These are phyloP conservation scores for Odontamblyopus rebecca DNA, from an alignment of 2,797 vertebrate species.

Conservation along the genomic window DNA sequence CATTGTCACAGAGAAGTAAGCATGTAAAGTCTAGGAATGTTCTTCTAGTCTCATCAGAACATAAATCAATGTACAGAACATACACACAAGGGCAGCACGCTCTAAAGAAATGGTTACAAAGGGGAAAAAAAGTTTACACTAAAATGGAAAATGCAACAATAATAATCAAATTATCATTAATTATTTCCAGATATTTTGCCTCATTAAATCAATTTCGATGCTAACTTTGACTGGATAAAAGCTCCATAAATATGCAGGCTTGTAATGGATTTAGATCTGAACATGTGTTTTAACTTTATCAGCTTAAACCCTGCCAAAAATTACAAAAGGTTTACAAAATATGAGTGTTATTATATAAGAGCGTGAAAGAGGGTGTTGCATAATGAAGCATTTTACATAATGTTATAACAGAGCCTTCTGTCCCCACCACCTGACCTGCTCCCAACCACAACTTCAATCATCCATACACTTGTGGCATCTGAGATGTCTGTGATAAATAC, in stretches of 20 bases:
- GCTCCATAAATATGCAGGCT: not conserved
- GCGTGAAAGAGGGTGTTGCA: not conserved
- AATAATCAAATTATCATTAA: not conserved
- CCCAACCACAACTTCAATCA: slow-evolving; percentile 38
- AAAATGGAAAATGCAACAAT: no score
- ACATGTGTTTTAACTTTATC: not conserved
- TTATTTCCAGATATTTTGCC: not conserved
- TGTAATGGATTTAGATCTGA: not conserved
- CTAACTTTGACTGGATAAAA: not conserved
- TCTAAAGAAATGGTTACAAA: no score
- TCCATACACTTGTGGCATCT: slow-evolving; percentile 46
- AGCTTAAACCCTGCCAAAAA: not conserved
- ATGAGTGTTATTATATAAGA: not conserved
- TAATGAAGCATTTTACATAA: slow-evolving; percentile 7
- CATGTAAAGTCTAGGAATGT: not conserved
- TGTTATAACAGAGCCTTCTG: not conserved
- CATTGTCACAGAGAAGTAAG: not conserved
- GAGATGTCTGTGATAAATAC: slow-evolving; percentile 57
- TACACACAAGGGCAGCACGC: not conserved
- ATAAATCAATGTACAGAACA: not conserved
- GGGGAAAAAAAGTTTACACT: no score
- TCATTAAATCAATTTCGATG: not conserved
- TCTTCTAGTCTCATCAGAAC: not conserved
- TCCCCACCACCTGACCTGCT: not conserved
- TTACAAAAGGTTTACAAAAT: slow-evolving; percentile 2